Evolutionary conservation across 2,888 invertebrate genomes (phyloP), one percentile per base, ranked within the genome.

Genomic region (Strigamia crassipes): DNA sequence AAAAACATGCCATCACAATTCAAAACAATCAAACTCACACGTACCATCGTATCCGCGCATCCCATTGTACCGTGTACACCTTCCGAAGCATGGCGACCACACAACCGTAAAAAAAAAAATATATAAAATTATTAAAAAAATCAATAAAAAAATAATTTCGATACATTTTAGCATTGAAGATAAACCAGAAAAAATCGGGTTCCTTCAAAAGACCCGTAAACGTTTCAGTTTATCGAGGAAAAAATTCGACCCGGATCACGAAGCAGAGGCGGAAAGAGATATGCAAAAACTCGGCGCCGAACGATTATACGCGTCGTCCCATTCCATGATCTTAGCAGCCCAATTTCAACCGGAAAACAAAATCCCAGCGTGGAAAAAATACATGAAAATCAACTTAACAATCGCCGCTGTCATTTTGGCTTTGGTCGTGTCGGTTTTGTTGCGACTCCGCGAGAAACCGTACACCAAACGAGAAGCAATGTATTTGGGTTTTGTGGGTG

Each of bases 401-500:
- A 61, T 61, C 3, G 15, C 10, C 1, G 61, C 61, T 10, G n/a
- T 61, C 2, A 5, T 61, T 61, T 3, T 18, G 9, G 10, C 61
- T 15, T 3, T 61, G 2, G n/a, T 61, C 1, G 61, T 61, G 21
- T n/a, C 21, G 21, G 21, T 78, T 27, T n/a, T 78, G 31, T 13
- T 78, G 38, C n/a, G 42, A 38, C 1, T 38, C 1, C 34, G 21
- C n/a, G 15, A 34, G 12, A 34, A 78, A 12, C 10, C 12, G 13
- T 78, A 38, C 38, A 78, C 78, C 38, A 38, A 38, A 21, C 78
- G 78, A 1, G 41, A 78, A 21, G 82, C 85, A 10, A 85, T 85
- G 84, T 85, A 85, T 82, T 84, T 85, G 21, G 83, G 83, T 6
- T 85, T 84, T 83, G 81, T 83, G 23, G 78, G 78, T 1, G 34